phyloP scores from a whole-genome alignment of 2,113 vertebrate genomes.

The Smithornis capensis region DNA sequence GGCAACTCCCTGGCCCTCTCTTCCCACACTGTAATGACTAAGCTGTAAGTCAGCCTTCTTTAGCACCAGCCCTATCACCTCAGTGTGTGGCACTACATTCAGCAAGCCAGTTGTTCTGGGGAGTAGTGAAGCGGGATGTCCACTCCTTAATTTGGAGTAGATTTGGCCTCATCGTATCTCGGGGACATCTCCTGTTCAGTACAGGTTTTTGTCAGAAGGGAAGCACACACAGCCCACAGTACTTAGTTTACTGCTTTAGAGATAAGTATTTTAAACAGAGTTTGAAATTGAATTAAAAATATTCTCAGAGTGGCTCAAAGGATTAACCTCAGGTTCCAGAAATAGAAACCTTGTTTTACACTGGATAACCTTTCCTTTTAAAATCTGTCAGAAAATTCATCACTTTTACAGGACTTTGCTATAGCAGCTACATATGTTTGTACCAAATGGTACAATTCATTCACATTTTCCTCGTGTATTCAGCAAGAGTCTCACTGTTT shows the following conservation, averaged over 20 bases:
- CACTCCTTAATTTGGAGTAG: neutral
- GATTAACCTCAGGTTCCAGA: neutral
- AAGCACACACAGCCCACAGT: neutral
- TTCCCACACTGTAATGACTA: neutral
- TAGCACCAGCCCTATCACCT: neutral
- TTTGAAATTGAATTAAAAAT: neutral
- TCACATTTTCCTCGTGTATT: conserved; percentile 37
- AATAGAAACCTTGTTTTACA: neutral
- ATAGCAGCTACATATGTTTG: neutral
- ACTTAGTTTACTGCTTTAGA: neutral
- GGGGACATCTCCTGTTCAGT: neutral
- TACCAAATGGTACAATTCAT: conserved; percentile 14
- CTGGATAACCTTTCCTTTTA: neutral
- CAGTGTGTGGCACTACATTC: fast-evolving
- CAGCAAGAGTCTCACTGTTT: conserved; percentile 69
- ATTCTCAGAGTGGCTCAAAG: neutral
- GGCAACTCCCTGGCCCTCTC: neutral
- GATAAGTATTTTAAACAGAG: neutral
- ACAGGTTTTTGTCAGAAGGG: neutral
- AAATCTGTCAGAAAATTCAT: neutral
- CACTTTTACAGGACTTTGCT: neutral
- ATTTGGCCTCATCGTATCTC: fast-evolving
- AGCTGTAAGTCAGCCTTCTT: neutral
- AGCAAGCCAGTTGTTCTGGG: neutral
- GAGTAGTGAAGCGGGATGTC: fast-evolving